Evolutionary conservation across 2,888 invertebrate genomes (phyloP).

Genomic region (Mactromeris polynyma): DNA sequence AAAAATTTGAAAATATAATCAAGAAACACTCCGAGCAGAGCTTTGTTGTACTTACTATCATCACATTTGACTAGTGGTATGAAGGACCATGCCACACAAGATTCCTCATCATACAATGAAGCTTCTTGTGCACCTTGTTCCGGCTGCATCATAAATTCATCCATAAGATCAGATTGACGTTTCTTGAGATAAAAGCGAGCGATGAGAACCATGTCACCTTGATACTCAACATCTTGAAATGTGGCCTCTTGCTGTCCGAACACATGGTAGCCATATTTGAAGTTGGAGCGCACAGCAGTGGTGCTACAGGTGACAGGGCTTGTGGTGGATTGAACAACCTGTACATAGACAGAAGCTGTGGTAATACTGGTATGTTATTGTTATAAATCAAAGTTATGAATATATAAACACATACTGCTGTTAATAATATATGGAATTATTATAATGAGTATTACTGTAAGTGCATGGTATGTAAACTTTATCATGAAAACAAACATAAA

Average conservation of each 20-base stretch:
- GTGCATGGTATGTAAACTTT: too few species aligned
- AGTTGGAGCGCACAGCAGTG: conserved; percentile 84
- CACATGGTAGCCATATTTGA: conserved; percentile 84
- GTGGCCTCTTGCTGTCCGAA: conserved; percentile 86
- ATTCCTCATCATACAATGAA: conserved; percentile 80
- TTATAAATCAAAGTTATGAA: too few species aligned
- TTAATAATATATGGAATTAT: too few species aligned
- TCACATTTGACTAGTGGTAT: conserved; percentile 80
- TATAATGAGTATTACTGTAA: too few species aligned
- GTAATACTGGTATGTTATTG: too few species aligned
- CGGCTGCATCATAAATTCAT: conserved; percentile 70
- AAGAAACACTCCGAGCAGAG: too few species aligned
- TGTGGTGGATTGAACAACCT: conserved; percentile 84
- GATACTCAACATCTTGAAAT: conserved; percentile 83
- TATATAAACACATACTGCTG: too few species aligned
- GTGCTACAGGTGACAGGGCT: conserved; percentile 86
- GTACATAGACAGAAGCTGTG: conserved; percentile 41
- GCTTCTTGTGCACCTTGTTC: conserved; percentile 73
- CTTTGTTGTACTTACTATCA: conserved; percentile 74
- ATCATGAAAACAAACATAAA: too few species aligned
- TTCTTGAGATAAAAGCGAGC: conserved; percentile 84
- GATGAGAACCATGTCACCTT: conserved; percentile 83
- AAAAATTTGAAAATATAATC: too few species aligned
- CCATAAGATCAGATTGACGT: conserved; percentile 63
- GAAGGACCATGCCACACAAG: conserved; percentile 84